These are phyloP conservation scores for Syritta pipiens DNA, from an alignment of 2,888 invertebrate species.

Conservation along the genomic window DNA sequence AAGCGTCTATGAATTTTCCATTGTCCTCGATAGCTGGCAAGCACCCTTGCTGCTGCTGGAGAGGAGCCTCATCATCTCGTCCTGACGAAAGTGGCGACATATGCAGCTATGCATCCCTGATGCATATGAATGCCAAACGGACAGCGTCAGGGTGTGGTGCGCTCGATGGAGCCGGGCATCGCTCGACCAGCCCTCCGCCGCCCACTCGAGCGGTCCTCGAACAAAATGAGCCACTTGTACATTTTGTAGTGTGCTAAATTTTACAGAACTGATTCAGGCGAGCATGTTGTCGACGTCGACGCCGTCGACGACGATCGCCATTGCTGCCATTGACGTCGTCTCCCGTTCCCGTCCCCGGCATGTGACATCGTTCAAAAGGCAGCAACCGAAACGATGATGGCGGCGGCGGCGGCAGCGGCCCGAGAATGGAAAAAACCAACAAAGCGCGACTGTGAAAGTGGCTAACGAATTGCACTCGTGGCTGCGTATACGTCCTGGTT, in stretches of 20 bases:
- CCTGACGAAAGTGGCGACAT: conserved; percentile 11
- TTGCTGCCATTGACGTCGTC: not conserved
- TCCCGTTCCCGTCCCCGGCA: conserved; percentile 1
- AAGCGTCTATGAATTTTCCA: conserved; percentile 24
- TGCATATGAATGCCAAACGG: conserved; percentile 20
- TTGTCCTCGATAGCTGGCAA: conserved; percentile 16
- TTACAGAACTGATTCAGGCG: conserved; percentile 33
- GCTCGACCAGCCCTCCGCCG: conserved; percentile 2
- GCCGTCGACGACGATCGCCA: not conserved
- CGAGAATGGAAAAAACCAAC: conserved; percentile 18
- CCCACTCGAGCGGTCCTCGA: not conserved
- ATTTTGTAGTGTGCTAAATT: conserved; percentile 25
- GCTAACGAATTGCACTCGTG: conserved; percentile 51
- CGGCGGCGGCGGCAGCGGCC: not conserved
- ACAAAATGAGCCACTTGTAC: conserved; percentile 38
- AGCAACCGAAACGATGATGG: conserved; percentile 31
- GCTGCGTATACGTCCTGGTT: conserved; percentile 49
- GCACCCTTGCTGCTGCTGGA: not conserved
- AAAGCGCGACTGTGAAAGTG: conserved; percentile 44
- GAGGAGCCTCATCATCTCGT: not conserved
- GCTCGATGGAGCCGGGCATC: conserved; percentile 3
- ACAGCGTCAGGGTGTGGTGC: not conserved
- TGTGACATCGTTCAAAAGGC: conserved; percentile 28
- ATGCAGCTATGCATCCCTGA: not conserved
- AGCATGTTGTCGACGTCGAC: conserved; percentile 12